Conservation (phyloP, 2,888 invertebrate species). For the Mantis religiosa region DNA sequence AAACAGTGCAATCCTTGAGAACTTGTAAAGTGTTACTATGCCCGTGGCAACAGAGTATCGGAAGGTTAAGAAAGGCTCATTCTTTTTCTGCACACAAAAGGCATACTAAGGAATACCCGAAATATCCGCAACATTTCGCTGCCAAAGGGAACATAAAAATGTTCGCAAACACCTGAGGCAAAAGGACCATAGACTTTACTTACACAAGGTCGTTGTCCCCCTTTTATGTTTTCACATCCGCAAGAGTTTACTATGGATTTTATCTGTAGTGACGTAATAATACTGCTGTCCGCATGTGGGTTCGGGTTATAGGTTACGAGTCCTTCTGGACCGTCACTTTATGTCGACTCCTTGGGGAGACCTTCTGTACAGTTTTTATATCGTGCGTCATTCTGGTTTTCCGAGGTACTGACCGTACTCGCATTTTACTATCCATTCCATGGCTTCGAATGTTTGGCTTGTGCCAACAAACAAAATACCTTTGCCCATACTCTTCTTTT, state of each 20-base stretch:
- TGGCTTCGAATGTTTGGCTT: background rate
- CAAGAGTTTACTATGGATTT: background rate
- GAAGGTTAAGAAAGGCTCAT: too few relatives aligned
- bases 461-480: background rate
- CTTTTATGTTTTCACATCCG: background rate
- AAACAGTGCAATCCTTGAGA: too few relatives aligned
- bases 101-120: background rate
- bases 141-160: background rate
- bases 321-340: background rate
- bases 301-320: background rate
- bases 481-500: background rate
- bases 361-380: background rate
- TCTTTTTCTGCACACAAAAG: too few relatives aligned
- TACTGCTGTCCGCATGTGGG: background rate
- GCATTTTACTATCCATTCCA: background rate
- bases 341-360: constrained; percentile 1
- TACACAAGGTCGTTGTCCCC: background rate
- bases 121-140: background rate
- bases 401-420: background rate
- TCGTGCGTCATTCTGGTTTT: background rate
- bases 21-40: too few relatives aligned
- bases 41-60: too few relatives aligned
- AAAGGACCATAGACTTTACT: background rate
- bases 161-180: background rate
- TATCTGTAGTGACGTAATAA: background rate